Percentiles rank a stretch among this genome's conserved stretches.
Conservation (phyloP, 1,140 invertebrate genomes). For the Aphidius ervi region DNA sequence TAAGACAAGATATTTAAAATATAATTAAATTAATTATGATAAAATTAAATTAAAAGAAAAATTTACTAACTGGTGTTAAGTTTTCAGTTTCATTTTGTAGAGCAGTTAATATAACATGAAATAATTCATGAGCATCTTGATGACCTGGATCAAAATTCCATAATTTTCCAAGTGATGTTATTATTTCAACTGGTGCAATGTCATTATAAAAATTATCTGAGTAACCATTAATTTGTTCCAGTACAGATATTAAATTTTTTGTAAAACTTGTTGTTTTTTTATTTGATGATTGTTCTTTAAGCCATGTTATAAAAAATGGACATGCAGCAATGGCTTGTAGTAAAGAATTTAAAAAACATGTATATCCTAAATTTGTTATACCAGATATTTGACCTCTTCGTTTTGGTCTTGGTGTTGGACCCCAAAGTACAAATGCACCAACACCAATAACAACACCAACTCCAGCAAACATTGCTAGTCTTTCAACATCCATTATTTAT, state of each 20-base stretch:
- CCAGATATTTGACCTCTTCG: conserved; percentile 65
- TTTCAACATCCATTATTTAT: conserved; percentile 61
- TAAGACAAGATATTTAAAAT: conserved; percentile 21
- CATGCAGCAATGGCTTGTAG: conserved; percentile 80
- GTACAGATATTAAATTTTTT: conserved; percentile 60
- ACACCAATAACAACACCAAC: conserved; percentile 71
- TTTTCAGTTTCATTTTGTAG: conserved; percentile 84
- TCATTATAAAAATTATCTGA: conserved; percentile 65
- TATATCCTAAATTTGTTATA: conserved; percentile 78
- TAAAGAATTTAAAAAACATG: conserved; percentile 83
- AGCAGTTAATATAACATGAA: conserved; percentile 80
- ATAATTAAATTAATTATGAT: not conserved
- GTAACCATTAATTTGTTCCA: conserved; percentile 71
- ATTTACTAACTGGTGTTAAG: conserved; percentile 53
- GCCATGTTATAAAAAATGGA: conserved; percentile 75
- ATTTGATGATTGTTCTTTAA: conserved; percentile 61
- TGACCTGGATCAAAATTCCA: conserved; percentile 87
- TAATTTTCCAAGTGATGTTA: conserved; percentile 68
- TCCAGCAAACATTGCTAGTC: conserved; percentile 66
- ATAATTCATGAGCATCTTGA: conserved; percentile 89
- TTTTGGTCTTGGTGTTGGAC: conserved; percentile 58
- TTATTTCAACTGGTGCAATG: conserved; percentile 68
- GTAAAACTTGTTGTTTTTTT: conserved; percentile 60
- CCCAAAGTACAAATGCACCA: conserved; percentile 75
- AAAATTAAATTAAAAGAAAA: conserved; percentile 17